Base-by-base conservation (phyloP, 1,140 invertebrate genomes). In the Scaptomyza montana region DNA sequence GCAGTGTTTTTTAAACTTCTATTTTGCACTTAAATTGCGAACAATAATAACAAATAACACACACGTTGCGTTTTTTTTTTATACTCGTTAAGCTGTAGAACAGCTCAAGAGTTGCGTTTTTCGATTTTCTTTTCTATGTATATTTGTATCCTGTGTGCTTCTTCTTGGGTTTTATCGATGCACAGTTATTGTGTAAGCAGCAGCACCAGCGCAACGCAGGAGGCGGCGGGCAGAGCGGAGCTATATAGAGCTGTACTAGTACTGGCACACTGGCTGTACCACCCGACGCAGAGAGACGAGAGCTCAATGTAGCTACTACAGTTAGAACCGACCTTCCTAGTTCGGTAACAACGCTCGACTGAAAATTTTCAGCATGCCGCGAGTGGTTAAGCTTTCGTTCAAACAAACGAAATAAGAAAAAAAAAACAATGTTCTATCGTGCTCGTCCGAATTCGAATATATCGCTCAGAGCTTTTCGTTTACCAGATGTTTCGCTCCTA, bases 271-370 rank as follows among this genome's bases (percentile, higher is more conserved):
- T 78, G 63, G 74, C 74, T 87, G 82, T 87, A 87, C 81, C 82
- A 87, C 79, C 84, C 84, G 84, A 84, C 72, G 39, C n/a, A 69
- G 81, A 87, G 69, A 84, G 78, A 91, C 90, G 90, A 91, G 90
- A 86, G 70, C 77, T 80, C 78, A 73, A 39, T 64, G 41, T 82
- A 75, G 85, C 75, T 89, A 77, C 85, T 78, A 86, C 84, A 81
- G 77, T 89, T 81, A 84, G 80, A 90, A 90, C 86, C 82, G 84
- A 82, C 80, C 91, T 36, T 91, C 87, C 87, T 70, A 85, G 90
- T 91, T 89, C 82, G 80, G 82, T 89, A 90, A 89, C 90, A 87
- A 80, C 90, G 90, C 84, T 91, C 90, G 90, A 91, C 90, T 91
- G 90, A 91, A 90, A 91, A 66, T 91, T 91, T 81, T 90, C 77